These are phyloP conservation scores for Nomia melanderi DNA, from an alignment of 1,140 invertebrate genomes.

Conservation along the genomic window DNA sequence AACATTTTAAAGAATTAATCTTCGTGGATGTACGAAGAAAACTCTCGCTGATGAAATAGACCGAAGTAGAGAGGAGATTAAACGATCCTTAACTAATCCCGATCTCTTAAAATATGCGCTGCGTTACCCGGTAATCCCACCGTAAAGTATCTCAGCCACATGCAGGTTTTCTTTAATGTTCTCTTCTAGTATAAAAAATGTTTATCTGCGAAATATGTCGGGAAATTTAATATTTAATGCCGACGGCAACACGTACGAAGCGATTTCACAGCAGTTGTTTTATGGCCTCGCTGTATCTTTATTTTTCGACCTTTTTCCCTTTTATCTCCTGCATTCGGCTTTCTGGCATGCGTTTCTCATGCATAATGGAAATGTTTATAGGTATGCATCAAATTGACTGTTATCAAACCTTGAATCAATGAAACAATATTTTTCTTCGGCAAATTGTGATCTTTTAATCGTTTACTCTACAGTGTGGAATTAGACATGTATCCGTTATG, in stretches of 20 bases:
- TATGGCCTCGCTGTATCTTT: neutral
- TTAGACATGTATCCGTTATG: no score
- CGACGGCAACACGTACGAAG: neutral
- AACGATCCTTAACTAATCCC: neutral
- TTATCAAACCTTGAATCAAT: no score
- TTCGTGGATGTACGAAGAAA: neutral
- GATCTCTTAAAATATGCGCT: slow-evolving; percentile 19
- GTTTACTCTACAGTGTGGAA: no score
- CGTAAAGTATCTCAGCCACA: slow-evolving; percentile 1
- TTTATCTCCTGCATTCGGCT: neutral
- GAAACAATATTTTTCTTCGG: no score
- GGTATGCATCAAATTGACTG: neutral
- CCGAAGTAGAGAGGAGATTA: neutral
- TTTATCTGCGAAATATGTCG: slow-evolving; percentile 4
- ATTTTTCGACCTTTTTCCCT: neutral
- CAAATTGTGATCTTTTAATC: no score
- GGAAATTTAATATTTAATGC: slow-evolving; percentile 17
- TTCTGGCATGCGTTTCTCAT: neutral
- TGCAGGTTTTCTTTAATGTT: slow-evolving; percentile 1
- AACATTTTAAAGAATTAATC: no score
- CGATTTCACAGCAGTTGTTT: neutral
- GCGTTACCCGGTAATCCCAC: slow-evolving; percentile 5
- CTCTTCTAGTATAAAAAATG: neutral
- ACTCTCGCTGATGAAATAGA: neutral
- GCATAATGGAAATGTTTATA: neutral